phyloP scores from a whole-genome alignment of 2,888 invertebrate genomes.

The Amphimallon solstitiale region DNA sequence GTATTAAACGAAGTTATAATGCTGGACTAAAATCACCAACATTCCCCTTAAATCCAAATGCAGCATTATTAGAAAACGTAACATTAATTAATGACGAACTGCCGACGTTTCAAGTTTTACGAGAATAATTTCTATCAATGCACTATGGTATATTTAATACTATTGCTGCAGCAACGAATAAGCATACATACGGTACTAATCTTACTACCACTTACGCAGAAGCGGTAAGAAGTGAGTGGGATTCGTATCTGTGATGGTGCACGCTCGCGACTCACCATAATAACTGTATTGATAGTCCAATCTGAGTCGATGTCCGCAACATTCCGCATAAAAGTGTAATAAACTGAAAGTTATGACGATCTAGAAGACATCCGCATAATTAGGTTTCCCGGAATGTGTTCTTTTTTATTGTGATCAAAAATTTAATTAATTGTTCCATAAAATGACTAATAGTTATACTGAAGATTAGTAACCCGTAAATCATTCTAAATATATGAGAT shows the following conservation, averaged over 20 bases:
- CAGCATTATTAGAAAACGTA: slow-evolving; percentile 16
- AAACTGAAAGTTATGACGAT: too few relatives aligned
- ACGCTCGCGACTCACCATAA: neutral
- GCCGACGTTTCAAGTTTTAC: slow-evolving; percentile 22
- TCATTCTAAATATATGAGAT: too few relatives aligned
- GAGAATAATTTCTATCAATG: slow-evolving; percentile 6
- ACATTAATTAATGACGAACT: slow-evolving; percentile 29
- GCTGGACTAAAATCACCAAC: slow-evolving; percentile 5
- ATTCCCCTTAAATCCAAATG: slow-evolving; percentile 14
- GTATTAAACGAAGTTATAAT: slow-evolving; percentile 12
- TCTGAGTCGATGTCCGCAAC: neutral
- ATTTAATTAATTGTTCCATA: too few relatives aligned
- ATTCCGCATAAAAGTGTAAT: too few relatives aligned
- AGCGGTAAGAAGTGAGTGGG: neutral
- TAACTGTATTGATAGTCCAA: neutral
- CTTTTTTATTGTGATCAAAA: too few relatives aligned
- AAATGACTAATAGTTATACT: too few relatives aligned
- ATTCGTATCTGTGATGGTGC: slow-evolving; percentile 1
- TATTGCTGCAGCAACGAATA: too few relatives aligned
- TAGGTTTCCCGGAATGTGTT: too few relatives aligned
- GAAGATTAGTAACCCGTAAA: too few relatives aligned
- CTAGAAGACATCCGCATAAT: too few relatives aligned
- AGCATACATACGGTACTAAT: too few relatives aligned
- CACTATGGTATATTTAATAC: neutral
- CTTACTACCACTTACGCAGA: too few relatives aligned